Base-by-base conservation (phyloP, 2,888 invertebrate species). In the Pyrochroa serraticornis region DNA sequence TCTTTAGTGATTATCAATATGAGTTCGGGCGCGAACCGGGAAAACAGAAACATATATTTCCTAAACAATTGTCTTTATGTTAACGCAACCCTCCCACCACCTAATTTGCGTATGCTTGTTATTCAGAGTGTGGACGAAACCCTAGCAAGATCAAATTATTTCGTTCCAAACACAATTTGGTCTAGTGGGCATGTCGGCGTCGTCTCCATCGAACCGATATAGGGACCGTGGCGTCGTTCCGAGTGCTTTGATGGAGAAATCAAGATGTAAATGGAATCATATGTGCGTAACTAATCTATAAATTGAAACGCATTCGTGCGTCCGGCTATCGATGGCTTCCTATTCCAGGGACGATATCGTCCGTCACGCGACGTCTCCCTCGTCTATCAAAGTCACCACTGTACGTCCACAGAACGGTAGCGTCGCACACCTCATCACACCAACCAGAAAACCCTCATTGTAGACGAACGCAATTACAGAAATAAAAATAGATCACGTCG, bases 221-320 rank as follows among this genome's bases (percentile, higher is more conserved):
- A 10, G 10, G 9, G 35, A 35, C 35, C 10, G n/a, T 6, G 35
- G 10, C 9, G 35, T 2, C n/a, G 9, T 9, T 10, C 10, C 35
- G 35, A 35, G 35, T 3, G 10, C 35, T n/a, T 9, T 35, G 9
- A 35, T 10, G 35, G 10, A 9, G 9, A n/a, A 13, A 57, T 57
- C 57, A 57, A 57, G 57, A 54, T 49, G 60, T 60, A 64, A 66
- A 66, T 60, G 55, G 62, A 57, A 58, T 64, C 60, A 59, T 62
- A 59, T 60, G 60, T 62, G 62, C 62, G 62, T 66, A 64, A 59
- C 60, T 64, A 66, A 64, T 57, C 50, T 48, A 58, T 59, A 64
- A 66, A 66, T 63, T 60, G 65, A 64, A 65, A 63, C 55, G 63
- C 63, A 52, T 57, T 62, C 65, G 65, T 63, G 63, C 60, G 58